These are phyloP conservation scores for Uropetala carovei DNA, from an alignment of 2,888 invertebrate genomes.

Conservation along the genomic window DNA sequence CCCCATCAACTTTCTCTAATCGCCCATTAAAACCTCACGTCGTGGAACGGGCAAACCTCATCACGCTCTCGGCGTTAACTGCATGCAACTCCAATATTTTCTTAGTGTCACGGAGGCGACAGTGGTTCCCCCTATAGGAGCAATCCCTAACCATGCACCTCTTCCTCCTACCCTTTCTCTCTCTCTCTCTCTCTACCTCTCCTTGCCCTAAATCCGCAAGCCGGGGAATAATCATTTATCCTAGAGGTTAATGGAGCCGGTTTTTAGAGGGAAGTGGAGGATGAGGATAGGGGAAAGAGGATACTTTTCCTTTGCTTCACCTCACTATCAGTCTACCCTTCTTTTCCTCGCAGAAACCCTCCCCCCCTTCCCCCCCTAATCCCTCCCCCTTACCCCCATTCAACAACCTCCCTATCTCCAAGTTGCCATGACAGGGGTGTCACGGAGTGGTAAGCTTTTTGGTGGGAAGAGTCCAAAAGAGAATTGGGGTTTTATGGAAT, in stretches of 20 bases:
- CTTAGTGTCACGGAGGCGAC: background rate
- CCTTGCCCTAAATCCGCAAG: slow-evolving; percentile 34
- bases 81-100: slow-evolving; percentile 34
- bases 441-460: no score
- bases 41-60: slow-evolving; percentile 15
- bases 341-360: no score
- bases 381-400: background rate
- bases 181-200: background rate
- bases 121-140: background rate
- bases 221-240: slow-evolving; percentile 31
- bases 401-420: background rate
- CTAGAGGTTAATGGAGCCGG: slow-evolving; percentile 34
- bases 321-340: no score
- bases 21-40: background rate
- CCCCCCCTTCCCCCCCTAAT: no score
- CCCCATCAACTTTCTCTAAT: background rate
- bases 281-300: no score
- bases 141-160: no score
- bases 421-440: background rate
- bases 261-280: background rate
- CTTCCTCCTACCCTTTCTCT: no score
- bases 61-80: background rate
- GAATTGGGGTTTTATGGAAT: background rate
- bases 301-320: no score
- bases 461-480: background rate